These are phyloP conservation scores for Heliangelus exortis DNA, from an alignment of 2,797 vertebrate species.

Conservation along the genomic window DNA sequence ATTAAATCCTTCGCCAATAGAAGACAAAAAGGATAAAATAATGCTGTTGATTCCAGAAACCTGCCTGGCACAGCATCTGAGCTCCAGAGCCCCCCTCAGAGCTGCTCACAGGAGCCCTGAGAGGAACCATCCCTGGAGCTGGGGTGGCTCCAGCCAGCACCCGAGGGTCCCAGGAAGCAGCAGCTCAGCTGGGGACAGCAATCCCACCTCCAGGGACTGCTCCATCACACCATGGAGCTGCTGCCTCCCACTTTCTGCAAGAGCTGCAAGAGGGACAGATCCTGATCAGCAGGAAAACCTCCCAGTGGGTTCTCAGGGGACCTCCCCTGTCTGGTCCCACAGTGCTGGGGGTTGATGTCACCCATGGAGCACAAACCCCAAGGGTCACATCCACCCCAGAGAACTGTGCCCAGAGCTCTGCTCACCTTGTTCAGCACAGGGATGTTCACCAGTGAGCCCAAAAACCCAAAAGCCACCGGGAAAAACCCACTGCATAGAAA, in stretches of 20 bases:
- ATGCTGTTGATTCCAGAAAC: neutral
- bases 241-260: constrained; percentile 79
- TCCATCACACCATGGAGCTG: constrained; percentile 81
- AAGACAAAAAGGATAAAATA: neutral
- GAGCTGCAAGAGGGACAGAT: constrained; percentile 73
- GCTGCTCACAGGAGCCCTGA: neutral
- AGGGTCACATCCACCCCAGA: accelerated
- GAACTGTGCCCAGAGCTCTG: neutral
- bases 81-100: accelerated
- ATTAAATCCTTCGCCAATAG: neutral
- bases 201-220: accelerated
- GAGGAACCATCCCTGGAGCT: accelerated
- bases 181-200: accelerated
- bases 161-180: neutral
- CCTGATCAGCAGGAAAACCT: neutral
- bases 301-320: neutral
- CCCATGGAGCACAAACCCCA: neutral
- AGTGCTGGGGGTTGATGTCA: neutral
- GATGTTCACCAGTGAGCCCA: constrained; percentile 80
- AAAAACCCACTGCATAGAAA: constrained; percentile 84
- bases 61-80: neutral
- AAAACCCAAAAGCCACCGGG: constrained; percentile 84
- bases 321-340: neutral
- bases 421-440: constrained; percentile 84
- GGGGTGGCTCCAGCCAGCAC: neutral